These are phyloP conservation scores for Sarcophaga carnaria DNA, from an alignment of 2,888 invertebrate genomes.

Conservation along the genomic window DNA sequence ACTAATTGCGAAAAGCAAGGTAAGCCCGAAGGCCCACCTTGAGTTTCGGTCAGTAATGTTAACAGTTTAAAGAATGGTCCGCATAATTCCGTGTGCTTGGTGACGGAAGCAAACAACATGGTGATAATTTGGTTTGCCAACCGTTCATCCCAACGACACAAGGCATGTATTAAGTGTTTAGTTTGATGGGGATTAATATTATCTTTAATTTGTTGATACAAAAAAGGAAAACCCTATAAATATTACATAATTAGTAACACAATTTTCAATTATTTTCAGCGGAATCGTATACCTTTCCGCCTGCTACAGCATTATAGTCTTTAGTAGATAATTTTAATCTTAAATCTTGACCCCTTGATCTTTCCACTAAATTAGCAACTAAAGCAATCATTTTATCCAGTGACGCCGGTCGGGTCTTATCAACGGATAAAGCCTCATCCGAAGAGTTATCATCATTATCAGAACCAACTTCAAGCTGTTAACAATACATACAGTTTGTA, in stretches of 20 bases:
- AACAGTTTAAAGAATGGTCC: conserved; percentile 96
- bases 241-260: too few species aligned
- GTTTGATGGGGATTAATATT: conserved; percentile 96
- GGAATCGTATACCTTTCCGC: conserved; percentile 87
- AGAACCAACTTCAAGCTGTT: conserved; percentile 81
- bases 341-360: conserved; percentile 90
- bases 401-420: conserved; percentile 93
- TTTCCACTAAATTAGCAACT: conserved; percentile 93
- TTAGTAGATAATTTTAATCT: conserved; percentile 88
- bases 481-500: not conserved
- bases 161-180: conserved; percentile 93
- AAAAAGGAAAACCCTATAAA: conserved; percentile 92
- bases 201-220: conserved; percentile 97
- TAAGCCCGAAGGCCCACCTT: conserved; percentile 89
- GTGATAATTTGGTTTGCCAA: conserved; percentile 93
- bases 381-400: conserved; percentile 97
- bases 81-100: conserved; percentile 93
- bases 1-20: conserved; percentile 96
- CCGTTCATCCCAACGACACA: conserved; percentile 95
- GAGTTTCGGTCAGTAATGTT: conserved; percentile 92
- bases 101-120: conserved; percentile 95
- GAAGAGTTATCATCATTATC: conserved; percentile 83
- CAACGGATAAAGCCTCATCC: conserved; percentile 83
- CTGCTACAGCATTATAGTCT: conserved; percentile 91
- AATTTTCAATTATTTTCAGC: not conserved